phyloP scores from a whole-genome alignment of 2,888 invertebrate genomes.

The Sminthurides aquaticus region DNA sequence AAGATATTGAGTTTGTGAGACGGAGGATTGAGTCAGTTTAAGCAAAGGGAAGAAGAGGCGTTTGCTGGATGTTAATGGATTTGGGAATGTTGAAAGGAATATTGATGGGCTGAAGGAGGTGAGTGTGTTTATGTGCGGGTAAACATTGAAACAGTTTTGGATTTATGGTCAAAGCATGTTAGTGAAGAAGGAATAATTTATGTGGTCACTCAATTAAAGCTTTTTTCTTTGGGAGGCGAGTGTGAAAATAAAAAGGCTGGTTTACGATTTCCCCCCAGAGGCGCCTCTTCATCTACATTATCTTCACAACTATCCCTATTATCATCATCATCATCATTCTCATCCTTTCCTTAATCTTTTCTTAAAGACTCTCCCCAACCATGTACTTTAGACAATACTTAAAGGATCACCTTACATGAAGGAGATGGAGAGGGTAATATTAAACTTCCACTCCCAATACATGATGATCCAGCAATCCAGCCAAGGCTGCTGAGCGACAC shows the following conservation, averaged over 20 bases:
- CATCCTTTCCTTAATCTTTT: not conserved
- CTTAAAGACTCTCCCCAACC: too few relatives aligned
- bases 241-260: constrained; percentile 9
- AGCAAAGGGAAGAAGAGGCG: constrained; percentile 3
- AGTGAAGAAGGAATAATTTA: constrained; percentile 29
- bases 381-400: too few relatives aligned
- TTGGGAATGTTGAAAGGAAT: not conserved
- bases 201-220: constrained; percentile 35
- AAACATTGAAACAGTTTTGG: constrained; percentile 34
- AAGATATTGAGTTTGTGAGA: constrained; percentile 8
- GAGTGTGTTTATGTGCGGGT: constrained; percentile 28
- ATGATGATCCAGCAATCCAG: too few relatives aligned
- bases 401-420: too few relatives aligned
- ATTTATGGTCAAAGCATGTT: constrained; percentile 35
- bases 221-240: not conserved
- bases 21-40: not conserved
- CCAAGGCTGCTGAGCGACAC: too few relatives aligned
- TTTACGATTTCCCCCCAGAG: constrained; percentile 17
- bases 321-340: too few relatives aligned
- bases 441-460: too few relatives aligned
- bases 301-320: not conserved
- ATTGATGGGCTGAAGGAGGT: constrained; percentile 21
- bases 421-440: too few relatives aligned
- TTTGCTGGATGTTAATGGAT: not conserved
- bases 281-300: not conserved